These are phyloP conservation scores for Pristis pectinata DNA, from an alignment of 2,797 vertebrate genomes.

Conservation along the genomic window DNA sequence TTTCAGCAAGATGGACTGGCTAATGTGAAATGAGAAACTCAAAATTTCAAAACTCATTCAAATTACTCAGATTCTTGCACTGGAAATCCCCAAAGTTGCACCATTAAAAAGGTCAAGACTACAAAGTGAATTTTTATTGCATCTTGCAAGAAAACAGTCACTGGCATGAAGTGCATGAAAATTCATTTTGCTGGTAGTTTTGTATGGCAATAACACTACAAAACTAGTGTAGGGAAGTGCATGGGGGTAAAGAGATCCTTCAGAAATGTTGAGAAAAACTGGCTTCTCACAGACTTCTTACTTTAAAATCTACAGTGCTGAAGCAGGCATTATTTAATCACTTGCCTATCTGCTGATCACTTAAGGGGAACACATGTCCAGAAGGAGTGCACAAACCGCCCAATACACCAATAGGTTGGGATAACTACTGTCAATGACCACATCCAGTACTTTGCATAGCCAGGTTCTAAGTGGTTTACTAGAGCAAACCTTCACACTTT, in stretches of 20 bases:
- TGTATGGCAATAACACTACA: background rate
- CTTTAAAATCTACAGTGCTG: background rate
- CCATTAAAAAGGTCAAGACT: background rate
- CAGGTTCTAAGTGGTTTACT: background rate
- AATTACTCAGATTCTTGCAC: background rate
- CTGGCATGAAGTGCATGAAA: background rate
- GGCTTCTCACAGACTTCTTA: background rate
- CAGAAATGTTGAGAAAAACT: too few species aligned
- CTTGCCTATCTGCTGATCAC: background rate
- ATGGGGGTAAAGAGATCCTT: too few species aligned
- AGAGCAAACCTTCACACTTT: background rate
- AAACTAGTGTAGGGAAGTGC: background rate
- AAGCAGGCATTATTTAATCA: background rate
- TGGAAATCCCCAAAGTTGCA: background rate
- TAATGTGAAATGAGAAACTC: background rate
- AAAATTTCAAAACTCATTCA: background rate
- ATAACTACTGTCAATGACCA: background rate
- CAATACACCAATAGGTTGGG: background rate
- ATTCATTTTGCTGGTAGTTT: background rate
- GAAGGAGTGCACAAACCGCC: background rate
- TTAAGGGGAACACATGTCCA: background rate
- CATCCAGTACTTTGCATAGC: background rate
- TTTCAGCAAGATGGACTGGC: background rate
- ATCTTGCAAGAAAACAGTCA: background rate
- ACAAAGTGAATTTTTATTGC: too few species aligned